Evolutionary conservation across 2,888 invertebrate genomes (phyloP).

Genomic region (Apotomis betuletana): DNA sequence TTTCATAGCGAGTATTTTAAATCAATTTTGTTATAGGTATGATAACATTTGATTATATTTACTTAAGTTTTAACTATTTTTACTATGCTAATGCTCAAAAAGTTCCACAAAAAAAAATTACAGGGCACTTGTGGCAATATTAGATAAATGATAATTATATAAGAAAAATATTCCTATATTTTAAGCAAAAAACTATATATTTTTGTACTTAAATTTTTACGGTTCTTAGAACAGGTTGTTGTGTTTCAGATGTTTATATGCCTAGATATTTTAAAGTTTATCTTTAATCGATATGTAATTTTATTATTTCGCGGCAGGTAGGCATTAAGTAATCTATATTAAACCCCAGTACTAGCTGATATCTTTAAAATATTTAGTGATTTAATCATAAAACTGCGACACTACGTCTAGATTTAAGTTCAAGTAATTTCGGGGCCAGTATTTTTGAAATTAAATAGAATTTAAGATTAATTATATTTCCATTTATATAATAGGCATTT

Average conservation of each 20-base stretch:
- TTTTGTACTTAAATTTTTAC: constrained; percentile 42
- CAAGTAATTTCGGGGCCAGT: constrained; percentile 67
- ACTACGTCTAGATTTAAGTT: constrained; percentile 37
- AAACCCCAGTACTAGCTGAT: neutral
- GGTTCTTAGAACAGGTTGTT: constrained; percentile 53
- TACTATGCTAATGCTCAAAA: constrained; percentile 49
- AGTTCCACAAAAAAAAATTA: constrained; percentile 51
- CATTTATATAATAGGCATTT: constrained; percentile 12
- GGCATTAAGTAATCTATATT: no score
- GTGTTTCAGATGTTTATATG: constrained; percentile 68
- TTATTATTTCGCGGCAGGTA: neutral
- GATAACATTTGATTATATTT: neutral
- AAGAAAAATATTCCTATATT: constrained; percentile 45
- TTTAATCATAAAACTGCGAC: constrained; percentile 31
- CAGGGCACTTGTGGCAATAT: constrained; percentile 73
- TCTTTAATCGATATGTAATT: neutral
- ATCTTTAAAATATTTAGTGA: constrained; percentile 16
- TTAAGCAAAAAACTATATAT: constrained; percentile 42
- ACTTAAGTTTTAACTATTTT: constrained; percentile 33
- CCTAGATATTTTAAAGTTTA: constrained; percentile 41
- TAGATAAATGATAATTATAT: constrained; percentile 52
- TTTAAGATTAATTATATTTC: constrained; percentile 20
- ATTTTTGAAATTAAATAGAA: constrained; percentile 66
- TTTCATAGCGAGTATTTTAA: constrained; percentile 1
- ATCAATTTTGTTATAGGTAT: neutral